Conservation (phyloP, 2,113 vertebrate genomes). For the Burhinus oedicnemus region DNA sequence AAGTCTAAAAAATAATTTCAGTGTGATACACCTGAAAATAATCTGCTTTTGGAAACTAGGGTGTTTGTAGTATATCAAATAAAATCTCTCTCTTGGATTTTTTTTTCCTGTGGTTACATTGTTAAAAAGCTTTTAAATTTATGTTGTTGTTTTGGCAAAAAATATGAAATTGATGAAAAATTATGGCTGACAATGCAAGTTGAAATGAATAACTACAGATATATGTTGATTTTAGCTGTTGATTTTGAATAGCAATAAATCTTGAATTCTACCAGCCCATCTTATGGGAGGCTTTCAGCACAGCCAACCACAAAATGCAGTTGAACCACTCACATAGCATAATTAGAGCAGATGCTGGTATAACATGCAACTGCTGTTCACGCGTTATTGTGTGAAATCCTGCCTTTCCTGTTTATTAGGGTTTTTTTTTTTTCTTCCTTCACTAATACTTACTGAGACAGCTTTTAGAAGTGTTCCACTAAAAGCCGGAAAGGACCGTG, state of each 20-base stretch:
- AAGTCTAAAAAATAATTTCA: not conserved
- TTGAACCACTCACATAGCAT: constrained; percentile 6
- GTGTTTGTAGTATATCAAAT: not conserved
- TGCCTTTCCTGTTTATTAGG: constrained; percentile 33
- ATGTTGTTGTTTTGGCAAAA: constrained; percentile 28
- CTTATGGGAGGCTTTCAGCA: constrained; percentile 56
- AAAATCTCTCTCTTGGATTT: not conserved
- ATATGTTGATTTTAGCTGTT: constrained; percentile 40
- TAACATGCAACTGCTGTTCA: constrained; percentile 39
- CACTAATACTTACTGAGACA: not conserved
- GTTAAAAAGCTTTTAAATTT: constrained; percentile 44
- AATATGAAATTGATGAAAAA: constrained; percentile 42
- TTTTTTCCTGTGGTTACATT: not conserved
- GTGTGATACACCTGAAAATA: not conserved
- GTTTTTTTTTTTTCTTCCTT: not conserved
- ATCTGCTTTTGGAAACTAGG: not conserved
- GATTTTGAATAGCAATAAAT: constrained; percentile 60
- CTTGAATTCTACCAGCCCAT: constrained; percentile 36
- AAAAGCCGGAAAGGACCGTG: not conserved
- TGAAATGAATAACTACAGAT: constrained; percentile 32
- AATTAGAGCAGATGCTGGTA: constrained; percentile 64
- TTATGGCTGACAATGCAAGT: constrained; percentile 28
- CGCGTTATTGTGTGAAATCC: constrained; percentile 15
- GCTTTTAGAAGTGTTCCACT: not conserved
- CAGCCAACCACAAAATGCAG: constrained; percentile 56